phyloP scores from a whole-genome alignment of 2,113 vertebrate species.

The Mastomys natalensis region DNA sequence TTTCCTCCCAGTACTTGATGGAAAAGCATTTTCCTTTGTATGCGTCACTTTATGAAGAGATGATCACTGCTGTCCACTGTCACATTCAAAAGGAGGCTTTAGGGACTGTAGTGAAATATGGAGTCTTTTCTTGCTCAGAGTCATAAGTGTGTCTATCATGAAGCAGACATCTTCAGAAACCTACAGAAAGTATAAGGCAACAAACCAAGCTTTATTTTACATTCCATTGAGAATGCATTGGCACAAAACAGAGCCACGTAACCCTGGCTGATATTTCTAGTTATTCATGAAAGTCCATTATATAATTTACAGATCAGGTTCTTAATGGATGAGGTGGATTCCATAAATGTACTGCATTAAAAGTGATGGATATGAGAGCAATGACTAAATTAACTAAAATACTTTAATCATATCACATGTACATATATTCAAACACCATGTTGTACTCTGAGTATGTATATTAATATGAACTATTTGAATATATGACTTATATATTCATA shows the following conservation, averaged over 20 bases:
- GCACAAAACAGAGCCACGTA: too few species aligned
- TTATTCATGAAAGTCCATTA: not conserved
- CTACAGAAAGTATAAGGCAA: accelerated
- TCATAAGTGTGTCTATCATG: too few species aligned
- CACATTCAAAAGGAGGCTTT: not conserved
- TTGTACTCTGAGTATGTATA: not conserved
- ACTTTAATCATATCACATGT: not conserved
- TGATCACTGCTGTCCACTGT: too few species aligned
- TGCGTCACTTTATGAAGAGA: not conserved
- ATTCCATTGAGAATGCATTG: not conserved
- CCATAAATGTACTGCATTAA: not conserved
- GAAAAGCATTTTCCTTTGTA: not conserved
- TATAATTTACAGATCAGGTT: not conserved
- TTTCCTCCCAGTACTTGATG: slow-evolving; percentile 16
- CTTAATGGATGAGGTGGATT: not conserved
- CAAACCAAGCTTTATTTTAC: not conserved
- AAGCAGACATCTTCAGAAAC: not conserved
- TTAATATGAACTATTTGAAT: too few species aligned
- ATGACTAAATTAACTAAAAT: too few species aligned
- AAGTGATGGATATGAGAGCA: not conserved
- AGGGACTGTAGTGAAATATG: not conserved
- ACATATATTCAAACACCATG: not conserved
- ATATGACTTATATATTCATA: too few species aligned
- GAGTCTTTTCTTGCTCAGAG: not conserved
- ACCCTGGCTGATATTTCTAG: not conserved